These are phyloP conservation scores for Nesidiocoris tenuis DNA, from an alignment of 2,888 invertebrate species.

Conservation along the genomic window DNA sequence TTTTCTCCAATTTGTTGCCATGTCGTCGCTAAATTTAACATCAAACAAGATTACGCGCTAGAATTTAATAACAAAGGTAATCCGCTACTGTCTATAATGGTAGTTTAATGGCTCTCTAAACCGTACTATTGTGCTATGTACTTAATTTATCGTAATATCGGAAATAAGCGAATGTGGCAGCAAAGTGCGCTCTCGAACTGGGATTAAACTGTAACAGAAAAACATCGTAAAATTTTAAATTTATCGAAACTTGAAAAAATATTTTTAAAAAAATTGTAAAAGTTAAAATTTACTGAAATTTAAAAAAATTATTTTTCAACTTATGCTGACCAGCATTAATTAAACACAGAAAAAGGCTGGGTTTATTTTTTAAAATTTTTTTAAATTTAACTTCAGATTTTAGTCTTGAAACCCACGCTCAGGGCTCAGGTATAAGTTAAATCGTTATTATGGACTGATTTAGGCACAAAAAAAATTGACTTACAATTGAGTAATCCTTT, in stretches of 20 bases:
- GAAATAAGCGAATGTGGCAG: slow-evolving; percentile 42
- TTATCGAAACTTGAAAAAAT: neutral
- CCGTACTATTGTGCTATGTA: slow-evolving; percentile 41
- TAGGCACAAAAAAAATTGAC: too few relatives aligned
- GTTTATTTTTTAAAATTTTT: too few relatives aligned
- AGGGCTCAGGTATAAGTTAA: too few relatives aligned
- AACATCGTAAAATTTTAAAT: neutral
- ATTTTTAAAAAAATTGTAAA: neutral
- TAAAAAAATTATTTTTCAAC: slow-evolving; percentile 1
- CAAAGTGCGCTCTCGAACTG: slow-evolving; percentile 35
- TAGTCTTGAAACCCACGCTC: too few relatives aligned
- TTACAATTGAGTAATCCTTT: slow-evolving; percentile 54
- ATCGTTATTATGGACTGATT: too few relatives aligned
- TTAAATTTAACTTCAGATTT: too few relatives aligned
- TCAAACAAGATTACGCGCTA: slow-evolving; percentile 25
- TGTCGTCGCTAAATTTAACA: slow-evolving; percentile 25
- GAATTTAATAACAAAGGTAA: slow-evolving; percentile 36
- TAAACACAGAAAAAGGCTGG: too few relatives aligned
- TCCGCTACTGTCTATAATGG: slow-evolving; percentile 35
- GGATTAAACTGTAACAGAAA: slow-evolving; percentile 41
- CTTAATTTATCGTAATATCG: slow-evolving; percentile 33
- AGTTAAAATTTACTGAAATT: too few relatives aligned
- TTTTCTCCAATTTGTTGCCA: slow-evolving; percentile 4
- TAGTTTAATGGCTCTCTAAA: slow-evolving; percentile 34
- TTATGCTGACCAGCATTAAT: too few relatives aligned